A percentile compares a stretch with the other conserved stretches of the same genome.
Conservation (phyloP, 2,113 vertebrate genomes). For the Callopanchax toddi region DNA sequence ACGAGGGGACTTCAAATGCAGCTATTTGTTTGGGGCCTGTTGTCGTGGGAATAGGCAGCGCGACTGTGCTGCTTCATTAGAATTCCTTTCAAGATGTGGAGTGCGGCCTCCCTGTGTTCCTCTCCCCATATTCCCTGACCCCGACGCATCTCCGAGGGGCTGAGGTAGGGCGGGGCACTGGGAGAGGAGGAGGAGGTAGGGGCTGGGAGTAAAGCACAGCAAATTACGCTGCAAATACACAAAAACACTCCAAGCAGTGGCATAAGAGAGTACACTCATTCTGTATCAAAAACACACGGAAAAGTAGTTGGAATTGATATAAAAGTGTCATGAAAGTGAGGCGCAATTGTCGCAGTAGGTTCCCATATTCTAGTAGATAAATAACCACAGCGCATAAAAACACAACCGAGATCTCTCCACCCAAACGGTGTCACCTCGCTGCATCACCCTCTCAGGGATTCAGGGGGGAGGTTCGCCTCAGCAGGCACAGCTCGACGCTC, state of each 20-base stretch:
- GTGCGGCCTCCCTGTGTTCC: slow-evolving; percentile 81
- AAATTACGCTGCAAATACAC: slow-evolving; percentile 43
- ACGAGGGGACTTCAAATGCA: slow-evolving; percentile 85
- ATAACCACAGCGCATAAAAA: slow-evolving; percentile 38
- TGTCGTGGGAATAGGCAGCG: slow-evolving; percentile 82
- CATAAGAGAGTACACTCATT: slow-evolving; percentile 17
- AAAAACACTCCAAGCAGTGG: slow-evolving; percentile 20
- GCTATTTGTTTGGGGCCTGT: slow-evolving; percentile 86
- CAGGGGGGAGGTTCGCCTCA: slow-evolving; percentile 70
- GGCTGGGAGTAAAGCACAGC: slow-evolving; percentile 55
- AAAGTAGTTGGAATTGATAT: slow-evolving; percentile 50
- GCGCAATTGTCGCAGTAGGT: slow-evolving; percentile 12
- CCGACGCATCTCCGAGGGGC: slow-evolving; percentile 75
- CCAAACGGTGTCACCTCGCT: slow-evolving; percentile 76
- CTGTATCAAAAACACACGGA: slow-evolving; percentile 10
- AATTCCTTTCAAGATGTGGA: slow-evolving; percentile 86
- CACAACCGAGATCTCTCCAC: slow-evolving; percentile 60
- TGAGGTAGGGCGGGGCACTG: slow-evolving; percentile 75
- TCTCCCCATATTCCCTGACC: slow-evolving; percentile 83
- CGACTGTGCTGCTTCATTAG: slow-evolving; percentile 82
- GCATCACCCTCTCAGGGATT: slow-evolving; percentile 75
- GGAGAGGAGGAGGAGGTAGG: slow-evolving; percentile 30
- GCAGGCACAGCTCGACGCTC: slow-evolving; percentile 63
- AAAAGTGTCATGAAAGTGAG: slow-evolving; percentile 39
- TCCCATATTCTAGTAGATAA: slow-evolving; percentile 45